Conservation (phyloP, 2,113 vertebrate genomes). For the Limnothrissa miodon region DNA sequence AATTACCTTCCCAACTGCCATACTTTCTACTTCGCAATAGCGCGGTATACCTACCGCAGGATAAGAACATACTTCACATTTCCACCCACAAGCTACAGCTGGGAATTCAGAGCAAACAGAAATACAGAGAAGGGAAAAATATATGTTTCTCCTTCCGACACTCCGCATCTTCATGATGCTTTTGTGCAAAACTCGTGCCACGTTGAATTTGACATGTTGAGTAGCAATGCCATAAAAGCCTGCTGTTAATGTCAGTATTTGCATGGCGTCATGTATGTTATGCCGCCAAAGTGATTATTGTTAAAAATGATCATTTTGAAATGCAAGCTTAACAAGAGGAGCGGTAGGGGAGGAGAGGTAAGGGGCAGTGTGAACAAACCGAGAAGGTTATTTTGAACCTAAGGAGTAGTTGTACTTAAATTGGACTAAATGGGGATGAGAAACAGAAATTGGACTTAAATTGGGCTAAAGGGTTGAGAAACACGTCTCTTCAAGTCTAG, state of each 20-base stretch:
- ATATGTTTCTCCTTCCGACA: neutral
- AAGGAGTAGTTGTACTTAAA: too few relatives aligned
- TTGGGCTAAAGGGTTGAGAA: too few relatives aligned
- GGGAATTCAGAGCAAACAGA: constrained; percentile 1
- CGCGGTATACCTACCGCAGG: neutral
- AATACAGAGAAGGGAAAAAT: neutral
- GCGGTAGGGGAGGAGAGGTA: neutral
- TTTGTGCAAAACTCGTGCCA: neutral
- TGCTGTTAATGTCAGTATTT: neutral
- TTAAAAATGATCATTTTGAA: neutral
- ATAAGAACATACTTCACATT: neutral
- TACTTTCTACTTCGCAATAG: constrained; percentile 34
- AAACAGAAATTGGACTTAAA: too few relatives aligned
- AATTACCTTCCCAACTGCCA: constrained; percentile 55
- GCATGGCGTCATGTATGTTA: too few relatives aligned
- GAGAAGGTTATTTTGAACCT: too few relatives aligned
- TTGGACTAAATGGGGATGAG: too few relatives aligned
- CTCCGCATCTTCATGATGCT: neutral
- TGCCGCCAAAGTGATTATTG: neutral
- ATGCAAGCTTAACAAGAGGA: neutral
- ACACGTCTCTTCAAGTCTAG: too few relatives aligned
- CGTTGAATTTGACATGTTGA: neutral
- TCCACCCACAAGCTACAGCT: neutral
- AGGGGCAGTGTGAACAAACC: too few relatives aligned
- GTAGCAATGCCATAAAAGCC: neutral